Base-by-base conservation (phyloP, 2,797 vertebrate genomes). In the Myripristis jacobus region DNA sequence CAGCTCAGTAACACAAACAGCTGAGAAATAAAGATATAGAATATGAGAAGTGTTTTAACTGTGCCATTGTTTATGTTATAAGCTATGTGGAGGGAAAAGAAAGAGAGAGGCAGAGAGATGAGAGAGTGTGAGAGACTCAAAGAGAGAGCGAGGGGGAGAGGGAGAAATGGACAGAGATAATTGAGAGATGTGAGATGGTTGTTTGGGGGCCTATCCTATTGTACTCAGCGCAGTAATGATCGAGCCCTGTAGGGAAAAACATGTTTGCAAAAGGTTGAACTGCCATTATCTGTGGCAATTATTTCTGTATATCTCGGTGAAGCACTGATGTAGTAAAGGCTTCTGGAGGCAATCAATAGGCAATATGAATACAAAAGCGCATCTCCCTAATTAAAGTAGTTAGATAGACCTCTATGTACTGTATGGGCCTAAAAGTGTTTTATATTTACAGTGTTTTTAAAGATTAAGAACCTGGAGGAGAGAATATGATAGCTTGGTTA, bases 271-370 rank as follows among this genome's bases (percentile, higher is more conserved):
- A 77, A 62, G 53, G 53, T 51, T 84, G 66, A 80, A 75, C 71
- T 73, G 67, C 66, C 59, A 80, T 89, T 84, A 80, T 84, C 74
- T 51, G 59, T 50, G 25, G 71, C 85, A 89, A 89, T 90, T 91
- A 88, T 86, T 79, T 83, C 80, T 71, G 66, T 75, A 52, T 55
- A 71, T 75, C 66, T 81, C 69, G 69, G 27, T 70, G 70, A 68
- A 52, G 64, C 71, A 77, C 63, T 67, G 74, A 83, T 80, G 80
- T 62, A 22, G 27, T 67, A 24, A 4, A 21, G 51, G 52, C 71
- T 52, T 80, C 29, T 55, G 60, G 19, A 68, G 75, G 71, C 51
- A 81, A 80, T 89, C 77, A 77, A 71, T 66, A 24, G 25, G 31
- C 19, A 58, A 43, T 43, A 46, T 72, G 73, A 1, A 4, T 6